These are phyloP conservation scores for Sterna hirundo DNA, from an alignment of 2,113 vertebrate genomes.

Conservation along the genomic window DNA sequence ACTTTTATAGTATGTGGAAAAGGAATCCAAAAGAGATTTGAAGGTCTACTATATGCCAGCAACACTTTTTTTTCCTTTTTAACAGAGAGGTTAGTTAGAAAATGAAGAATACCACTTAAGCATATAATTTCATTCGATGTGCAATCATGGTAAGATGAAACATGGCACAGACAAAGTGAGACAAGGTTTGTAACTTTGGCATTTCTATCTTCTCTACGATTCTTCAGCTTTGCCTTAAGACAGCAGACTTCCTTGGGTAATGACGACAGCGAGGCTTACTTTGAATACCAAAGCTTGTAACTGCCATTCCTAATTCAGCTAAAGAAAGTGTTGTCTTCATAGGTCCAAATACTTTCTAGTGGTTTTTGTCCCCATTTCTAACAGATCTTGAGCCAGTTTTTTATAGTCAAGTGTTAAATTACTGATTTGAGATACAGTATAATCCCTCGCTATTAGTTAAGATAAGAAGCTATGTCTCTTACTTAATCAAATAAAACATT, in stretches of 20 bases:
- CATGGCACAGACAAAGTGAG: background rate
- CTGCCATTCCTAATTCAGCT: background rate
- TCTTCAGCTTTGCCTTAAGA: too few relatives aligned
- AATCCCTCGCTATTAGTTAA: background rate
- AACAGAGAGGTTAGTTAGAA: background rate
- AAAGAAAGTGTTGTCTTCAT: background rate
- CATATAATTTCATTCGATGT: background rate
- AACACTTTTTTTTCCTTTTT: background rate
- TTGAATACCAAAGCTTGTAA: background rate
- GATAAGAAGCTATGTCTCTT: background rate
- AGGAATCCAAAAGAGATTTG: conserved; percentile 17
- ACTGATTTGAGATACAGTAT: background rate
- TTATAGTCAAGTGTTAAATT: background rate
- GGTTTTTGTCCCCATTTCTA: background rate
- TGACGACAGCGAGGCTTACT: too few relatives aligned
- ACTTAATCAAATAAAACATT: background rate
- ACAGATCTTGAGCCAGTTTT: background rate
- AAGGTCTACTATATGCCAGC: background rate
- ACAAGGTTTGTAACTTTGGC: background rate
- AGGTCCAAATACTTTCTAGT: background rate
- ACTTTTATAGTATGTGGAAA: conserved; percentile 21
- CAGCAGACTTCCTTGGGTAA: too few relatives aligned
- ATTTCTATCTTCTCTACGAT: too few relatives aligned
- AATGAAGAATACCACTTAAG: background rate
- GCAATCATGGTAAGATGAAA: background rate